Evolutionary conservation across 2,113 vertebrate species (phyloP).

Genomic region (Polypterus bichir): DNA sequence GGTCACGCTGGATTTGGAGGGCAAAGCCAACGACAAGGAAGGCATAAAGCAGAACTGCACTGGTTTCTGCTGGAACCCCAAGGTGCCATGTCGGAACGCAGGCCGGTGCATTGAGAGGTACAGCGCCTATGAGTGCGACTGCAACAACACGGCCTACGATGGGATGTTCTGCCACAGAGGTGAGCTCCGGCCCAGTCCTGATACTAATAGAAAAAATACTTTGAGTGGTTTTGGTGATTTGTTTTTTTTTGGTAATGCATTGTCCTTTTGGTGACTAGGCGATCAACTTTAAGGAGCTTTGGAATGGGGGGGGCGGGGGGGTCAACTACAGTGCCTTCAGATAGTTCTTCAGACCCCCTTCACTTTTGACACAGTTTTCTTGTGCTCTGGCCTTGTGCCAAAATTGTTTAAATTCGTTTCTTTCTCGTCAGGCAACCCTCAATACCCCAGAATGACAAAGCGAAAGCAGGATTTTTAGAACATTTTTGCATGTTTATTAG

Average conservation of each 20-base stretch:
- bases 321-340: no score
- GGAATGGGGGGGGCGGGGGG: background rate
- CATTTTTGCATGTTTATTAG: no score
- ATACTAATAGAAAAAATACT: no score
- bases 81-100: constrained; percentile 76
- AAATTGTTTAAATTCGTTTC: no score
- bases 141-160: constrained; percentile 79
- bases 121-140: constrained; percentile 85
- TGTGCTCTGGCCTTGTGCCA: no score
- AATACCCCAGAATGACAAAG: no score
- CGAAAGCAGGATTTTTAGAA: no score
- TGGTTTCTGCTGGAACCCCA: constrained; percentile 62
- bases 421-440: no score
- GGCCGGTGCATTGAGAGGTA: constrained; percentile 87
- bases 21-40: constrained; percentile 73
- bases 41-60: constrained; percentile 84
- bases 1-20: constrained; percentile 78
- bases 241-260: no score
- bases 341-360: no score
- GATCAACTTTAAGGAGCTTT: accelerated
- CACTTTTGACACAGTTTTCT: no score
- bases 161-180: constrained; percentile 88
- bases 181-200: constrained; percentile 29
- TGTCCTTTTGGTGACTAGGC: accelerated
- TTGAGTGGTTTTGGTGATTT: no score